Evolutionary conservation across 2,113 vertebrate genomes (phyloP), one percentile per base, ranked within the genome.

Genomic region (Gobiocypris rarus): DNA sequence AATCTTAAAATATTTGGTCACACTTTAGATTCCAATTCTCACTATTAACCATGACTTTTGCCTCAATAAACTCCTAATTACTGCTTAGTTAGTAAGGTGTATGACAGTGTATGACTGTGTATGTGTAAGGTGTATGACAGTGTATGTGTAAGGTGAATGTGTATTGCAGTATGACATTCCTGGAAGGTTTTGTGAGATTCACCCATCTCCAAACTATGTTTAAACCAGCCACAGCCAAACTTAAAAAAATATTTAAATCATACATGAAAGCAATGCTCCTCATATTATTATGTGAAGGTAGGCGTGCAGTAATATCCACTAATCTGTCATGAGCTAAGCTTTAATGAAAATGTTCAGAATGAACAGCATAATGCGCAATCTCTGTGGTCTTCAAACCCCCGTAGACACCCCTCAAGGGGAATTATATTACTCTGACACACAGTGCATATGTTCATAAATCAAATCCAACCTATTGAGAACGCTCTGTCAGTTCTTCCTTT

Each of bases 371-470:
- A 81, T 56, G 61, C 11, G 48, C 79, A 81, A 52, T 77, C 56
- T 85, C 56, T 4, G 28, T 70, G 26, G 14, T 61, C 45, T 34
- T 65, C 54, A 67, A 61, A 78, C 80, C 79, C 75, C 79, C 41
- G 65, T 75, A 79, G 79, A 79, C 48, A 24, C 65, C 31, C 59
- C 82, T 73, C 83, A 75, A 85, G 65, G 50, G 50, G 83, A 73
- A 48, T 75, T 80, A 58, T 63, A 86, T 86, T 88, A 85, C 56
- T 65, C 70, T 79, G 75, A 83, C 83, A 83, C 78, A 50, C n/a
- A 28, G 73, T 76, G 79, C 83, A 83, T 75, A 83, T 82, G 79
- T 85, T 85, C 85, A 86, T 86, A 86, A 88, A 88, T 85, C 85
- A 88, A 86, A 70, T 69, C 58, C 69, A 67, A 78, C 82, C 82